A percentile compares a stretch with the other conserved stretches of the same genome.
These are phyloP conservation scores for Alviniconcha marisindica DNA, from an alignment of 1,140 invertebrate genomes.

Conservation along the genomic window DNA sequence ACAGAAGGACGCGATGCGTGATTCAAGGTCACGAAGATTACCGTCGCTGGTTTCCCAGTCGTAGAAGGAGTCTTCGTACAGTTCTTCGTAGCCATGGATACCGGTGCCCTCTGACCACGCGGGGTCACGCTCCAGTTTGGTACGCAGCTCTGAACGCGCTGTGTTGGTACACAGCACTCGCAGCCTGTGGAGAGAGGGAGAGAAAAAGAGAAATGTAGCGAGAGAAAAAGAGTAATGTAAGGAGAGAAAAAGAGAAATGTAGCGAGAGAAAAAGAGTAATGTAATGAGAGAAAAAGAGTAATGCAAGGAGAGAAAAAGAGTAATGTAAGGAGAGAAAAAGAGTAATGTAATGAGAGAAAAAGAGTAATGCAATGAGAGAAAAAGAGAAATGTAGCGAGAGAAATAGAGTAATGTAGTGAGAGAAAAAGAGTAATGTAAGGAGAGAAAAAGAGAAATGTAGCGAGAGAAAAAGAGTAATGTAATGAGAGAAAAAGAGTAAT, in stretches of 20 bases:
- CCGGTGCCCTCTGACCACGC: conserved; percentile 20
- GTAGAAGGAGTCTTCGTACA: conserved; percentile 60
- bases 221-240: background rate
- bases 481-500: background rate
- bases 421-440: too few species aligned
- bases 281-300: background rate
- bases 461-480: background rate
- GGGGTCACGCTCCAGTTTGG: conserved; percentile 30
- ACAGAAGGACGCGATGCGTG: conserved; percentile 61
- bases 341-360: too few species aligned
- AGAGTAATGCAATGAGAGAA: background rate
- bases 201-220: background rate
- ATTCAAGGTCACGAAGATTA: conserved; percentile 59
- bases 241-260: too few species aligned
- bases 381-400: background rate
- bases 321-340: background rate
- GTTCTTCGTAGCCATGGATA: conserved; percentile 39
- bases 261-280: background rate
- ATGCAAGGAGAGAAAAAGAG: background rate
- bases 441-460: background rate
- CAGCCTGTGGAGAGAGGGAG: background rate
- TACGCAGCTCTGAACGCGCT: conserved; percentile 22
- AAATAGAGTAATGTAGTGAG: background rate
- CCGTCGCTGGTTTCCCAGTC: conserved; percentile 68
- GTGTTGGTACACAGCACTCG: conserved; percentile 20